These are phyloP conservation scores for Sarcophaga bullata DNA, from an alignment of 1,140 invertebrate genomes.

Conservation along the genomic window DNA sequence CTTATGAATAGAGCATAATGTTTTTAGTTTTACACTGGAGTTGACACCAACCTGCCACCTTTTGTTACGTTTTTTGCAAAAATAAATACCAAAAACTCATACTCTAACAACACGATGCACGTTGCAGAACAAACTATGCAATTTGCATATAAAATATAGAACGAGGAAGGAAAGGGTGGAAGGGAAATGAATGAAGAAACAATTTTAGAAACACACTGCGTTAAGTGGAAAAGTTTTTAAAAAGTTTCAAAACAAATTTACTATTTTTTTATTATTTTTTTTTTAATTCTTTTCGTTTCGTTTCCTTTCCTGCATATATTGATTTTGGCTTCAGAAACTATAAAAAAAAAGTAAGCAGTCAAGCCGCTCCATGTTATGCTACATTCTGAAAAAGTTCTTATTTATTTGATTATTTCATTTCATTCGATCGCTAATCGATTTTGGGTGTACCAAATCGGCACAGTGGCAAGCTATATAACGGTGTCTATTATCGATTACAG, in stretches of 20 bases:
- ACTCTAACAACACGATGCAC: not conserved
- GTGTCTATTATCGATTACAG: too few species aligned
- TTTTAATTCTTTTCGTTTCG: too few species aligned
- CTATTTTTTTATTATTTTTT: not conserved
- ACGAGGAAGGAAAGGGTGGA: not conserved
- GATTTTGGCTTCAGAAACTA: too few species aligned
- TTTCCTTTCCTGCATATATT: too few species aligned
- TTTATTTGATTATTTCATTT: too few species aligned
- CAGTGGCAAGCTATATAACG: too few species aligned
- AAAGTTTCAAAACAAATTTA: not conserved
- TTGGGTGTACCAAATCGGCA: too few species aligned
- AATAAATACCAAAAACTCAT: not conserved
- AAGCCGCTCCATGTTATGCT: too few species aligned
- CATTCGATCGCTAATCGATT: too few species aligned
- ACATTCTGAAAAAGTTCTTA: too few species aligned
- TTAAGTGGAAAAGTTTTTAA: slow-evolving; percentile 4
- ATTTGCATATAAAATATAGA: not conserved
- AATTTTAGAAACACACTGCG: not conserved
- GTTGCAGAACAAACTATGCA: not conserved
- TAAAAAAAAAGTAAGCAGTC: too few species aligned
- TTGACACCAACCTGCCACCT: slow-evolving; percentile 8
- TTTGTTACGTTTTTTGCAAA: not conserved
- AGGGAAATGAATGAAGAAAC: not conserved
- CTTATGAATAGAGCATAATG: not conserved
- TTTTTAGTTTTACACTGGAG: slow-evolving; percentile 3